Evolutionary conservation across 1,140 invertebrate species (phyloP), one percentile per base, ranked within the genome.

Genomic region (Drosophila subobscura): DNA sequence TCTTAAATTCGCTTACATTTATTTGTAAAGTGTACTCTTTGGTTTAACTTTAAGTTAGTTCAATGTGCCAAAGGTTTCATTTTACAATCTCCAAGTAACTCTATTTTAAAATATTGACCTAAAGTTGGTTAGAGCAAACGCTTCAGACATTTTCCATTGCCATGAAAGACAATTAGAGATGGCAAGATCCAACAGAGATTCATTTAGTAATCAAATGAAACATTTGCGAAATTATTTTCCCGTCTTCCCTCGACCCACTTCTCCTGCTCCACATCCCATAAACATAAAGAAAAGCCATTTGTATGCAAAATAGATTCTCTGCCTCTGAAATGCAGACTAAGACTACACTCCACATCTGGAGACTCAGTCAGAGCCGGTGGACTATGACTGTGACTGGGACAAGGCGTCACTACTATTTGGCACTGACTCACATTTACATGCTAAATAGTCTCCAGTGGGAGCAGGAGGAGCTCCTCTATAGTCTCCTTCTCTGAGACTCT

Each of bases 211-310:
- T 88, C 84, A 76, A 88, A 88, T 88, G 84, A 88, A 88, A 88
- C 84, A 88, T 88, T 88, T 88, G 50, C 65, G 29, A 88, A 88
- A 88, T 88, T 88, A 88, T 88, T 88, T 88, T 68, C 64, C 61
- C 71, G 81, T 79, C 73, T 74, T 46, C 37, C 37, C 49, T 37
- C 3, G 10, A 12, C 29, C 42, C 46, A 61, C 40, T 52, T 3
- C 29, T 37, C 33, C 33, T 37, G 8, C 67, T 27, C 58, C 29
- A 55, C 77, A 68, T 86, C 29, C 59, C 77, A 68, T 86, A 77
- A 76, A 79, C 83, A 88, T 88, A 88, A 86, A 86, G 83, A 88
- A 88, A 88, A 89, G 77, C 86, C 77, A 88, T 88, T 88, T 88
- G 83, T 88, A 88, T 88, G 83, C 83, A 84, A 88, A 88, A 88